phyloP scores from a whole-genome alignment of 2,797 vertebrate species.

The Eulemur rubriventer region DNA sequence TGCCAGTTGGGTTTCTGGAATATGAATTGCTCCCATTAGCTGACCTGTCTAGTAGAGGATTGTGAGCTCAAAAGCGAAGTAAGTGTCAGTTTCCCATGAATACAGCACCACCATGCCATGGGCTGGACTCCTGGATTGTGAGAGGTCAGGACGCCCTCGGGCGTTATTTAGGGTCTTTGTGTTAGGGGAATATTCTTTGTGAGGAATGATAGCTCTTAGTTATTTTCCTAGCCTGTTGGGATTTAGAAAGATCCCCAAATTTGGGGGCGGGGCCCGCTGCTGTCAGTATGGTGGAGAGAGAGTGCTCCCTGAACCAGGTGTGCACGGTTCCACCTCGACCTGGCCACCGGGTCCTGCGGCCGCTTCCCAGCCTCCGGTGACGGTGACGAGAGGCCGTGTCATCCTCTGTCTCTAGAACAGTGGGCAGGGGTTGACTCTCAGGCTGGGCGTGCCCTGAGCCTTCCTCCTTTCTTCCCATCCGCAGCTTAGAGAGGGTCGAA shows the following conservation, averaged over 20 bases:
- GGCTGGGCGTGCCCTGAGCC: fast-evolving
- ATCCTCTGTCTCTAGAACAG: background rate
- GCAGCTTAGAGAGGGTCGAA: slow-evolving; percentile 57
- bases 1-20: background rate
- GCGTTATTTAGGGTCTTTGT: background rate
- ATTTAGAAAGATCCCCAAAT: background rate
- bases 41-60: background rate
- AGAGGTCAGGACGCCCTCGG: no score
- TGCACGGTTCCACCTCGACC: fast-evolving
- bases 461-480: background rate
- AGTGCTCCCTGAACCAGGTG: fast-evolving
- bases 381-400: background rate
- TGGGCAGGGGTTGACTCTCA: background rate
- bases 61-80: background rate
- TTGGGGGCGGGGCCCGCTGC: background rate
- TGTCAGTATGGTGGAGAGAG: fast-evolving
- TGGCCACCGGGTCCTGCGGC: background rate
- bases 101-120: fast-evolving
- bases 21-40: background rate
- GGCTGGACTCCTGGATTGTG: fast-evolving
- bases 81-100: background rate
- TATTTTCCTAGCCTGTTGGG: background rate
- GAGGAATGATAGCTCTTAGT: background rate
- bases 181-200: background rate
- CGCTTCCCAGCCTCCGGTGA: background rate